Percentiles rank a stretch among this genome's conserved stretches.
Conservation (phyloP, 1,140 invertebrate genomes). For the Drosophila micromelanica region DNA sequence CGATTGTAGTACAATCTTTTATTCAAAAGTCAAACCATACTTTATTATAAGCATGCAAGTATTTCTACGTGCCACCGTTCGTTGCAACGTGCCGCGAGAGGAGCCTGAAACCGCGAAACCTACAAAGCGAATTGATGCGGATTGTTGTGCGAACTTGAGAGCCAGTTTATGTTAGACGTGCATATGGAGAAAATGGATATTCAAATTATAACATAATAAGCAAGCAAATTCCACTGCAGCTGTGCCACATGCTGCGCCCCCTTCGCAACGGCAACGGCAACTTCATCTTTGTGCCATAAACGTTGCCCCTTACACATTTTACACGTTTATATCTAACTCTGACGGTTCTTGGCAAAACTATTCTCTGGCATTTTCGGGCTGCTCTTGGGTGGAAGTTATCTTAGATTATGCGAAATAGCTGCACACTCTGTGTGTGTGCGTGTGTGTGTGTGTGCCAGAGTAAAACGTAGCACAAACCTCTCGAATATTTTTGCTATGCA, state of each 20-base stretch:
- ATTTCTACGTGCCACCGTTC: constrained; percentile 29
- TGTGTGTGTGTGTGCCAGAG: background rate
- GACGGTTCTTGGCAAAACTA: constrained; percentile 8
- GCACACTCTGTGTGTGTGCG: constrained; percentile 3
- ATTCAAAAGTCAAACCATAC: constrained; percentile 8
- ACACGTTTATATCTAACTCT: constrained; percentile 8
- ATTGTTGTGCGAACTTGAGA: background rate
- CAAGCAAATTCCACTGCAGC: constrained; percentile 24
- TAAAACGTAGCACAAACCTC: constrained; percentile 10
- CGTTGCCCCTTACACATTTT: constrained; percentile 3
- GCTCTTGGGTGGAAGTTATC: background rate
- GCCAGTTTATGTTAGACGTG: constrained; percentile 7
- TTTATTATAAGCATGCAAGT: constrained; percentile 20
- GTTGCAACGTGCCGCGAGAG: constrained; percentile 12
- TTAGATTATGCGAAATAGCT: constrained; percentile 20
- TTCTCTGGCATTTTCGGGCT: background rate
- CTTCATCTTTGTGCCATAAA: constrained; percentile 22
- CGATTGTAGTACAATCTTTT: constrained; percentile 7
- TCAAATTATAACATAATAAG: constrained; percentile 44
- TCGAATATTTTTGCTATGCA: constrained; percentile 14
- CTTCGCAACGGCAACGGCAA: background rate
- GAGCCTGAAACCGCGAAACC: background rate
- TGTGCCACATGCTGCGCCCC: constrained; percentile 16
- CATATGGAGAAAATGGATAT: constrained; percentile 7
- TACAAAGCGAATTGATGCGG: constrained; percentile 5